Base-by-base conservation (phyloP, 2,797 vertebrate genomes). In the Bradypodion ventrale region DNA sequence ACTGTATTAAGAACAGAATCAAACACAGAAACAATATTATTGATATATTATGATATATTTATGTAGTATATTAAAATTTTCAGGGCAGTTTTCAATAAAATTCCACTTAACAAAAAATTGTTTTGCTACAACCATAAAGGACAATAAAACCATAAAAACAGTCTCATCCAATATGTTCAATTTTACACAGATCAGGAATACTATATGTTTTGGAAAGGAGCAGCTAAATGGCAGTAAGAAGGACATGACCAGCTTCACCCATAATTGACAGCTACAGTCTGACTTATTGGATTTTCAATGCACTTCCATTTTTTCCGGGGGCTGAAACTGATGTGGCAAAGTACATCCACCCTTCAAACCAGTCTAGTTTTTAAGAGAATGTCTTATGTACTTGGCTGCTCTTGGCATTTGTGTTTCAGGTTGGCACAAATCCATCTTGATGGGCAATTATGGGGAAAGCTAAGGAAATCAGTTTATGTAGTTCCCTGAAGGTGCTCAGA, bases 401-500 rank as follows among this genome's bases (percentile, higher is more conserved):
- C 29, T 80, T 9, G 59, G 46, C 49, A 9, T n/a, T 59, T 32
- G 4, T 59, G 8, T 59, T 63, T 68, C 44, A 65, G 65, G 16
- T 1, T 68, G 46, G 21, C 35, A n/a, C 49, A 23, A 44, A 37
- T 42, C 59, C 52, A 35, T 3, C 32, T 19, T 5, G 15, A 63
- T 42, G 40, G 52, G 35, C 29, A 32, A 27, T 12, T 8, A 15
- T 10, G 42, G 21, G 37, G 69, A n/a, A 32, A 13, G 16, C 3
- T 23, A 13, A 29, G 1, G 1, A 4, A 42, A 0, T 60, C 23
- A 2, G 1, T 0, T 15, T 49, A 49, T 1, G 8, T 29, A 8
- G 60, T 16, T 0, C 5, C 9, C 0, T 0, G 12, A 15, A 70
- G 37, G 25, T 70, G n/a, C 42, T 46, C 52, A 21, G 56, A 49